Conservation (phyloP, 2,888 invertebrate species). For the Sinotaia quadrata region DNA sequence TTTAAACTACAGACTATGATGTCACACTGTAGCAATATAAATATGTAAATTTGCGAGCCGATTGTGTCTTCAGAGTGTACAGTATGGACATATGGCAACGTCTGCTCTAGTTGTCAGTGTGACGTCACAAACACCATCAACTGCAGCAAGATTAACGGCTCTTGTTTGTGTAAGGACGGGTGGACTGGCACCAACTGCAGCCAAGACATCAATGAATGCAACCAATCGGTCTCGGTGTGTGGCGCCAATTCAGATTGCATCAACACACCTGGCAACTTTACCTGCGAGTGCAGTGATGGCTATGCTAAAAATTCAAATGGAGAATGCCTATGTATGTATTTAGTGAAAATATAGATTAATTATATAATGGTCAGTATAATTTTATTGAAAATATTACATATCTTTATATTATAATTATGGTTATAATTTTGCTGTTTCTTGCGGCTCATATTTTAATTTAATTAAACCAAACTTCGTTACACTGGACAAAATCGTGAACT, state of each 20-base stretch:
- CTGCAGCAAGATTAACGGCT: slow-evolving; percentile 33
- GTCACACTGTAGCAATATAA: too few species aligned
- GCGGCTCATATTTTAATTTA: too few species aligned
- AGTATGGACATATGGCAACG: slow-evolving; percentile 26
- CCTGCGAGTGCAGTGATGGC: slow-evolving; percentile 26
- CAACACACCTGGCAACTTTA: slow-evolving; percentile 18
- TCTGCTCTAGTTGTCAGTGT: slow-evolving; percentile 32
- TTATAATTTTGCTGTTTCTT: too few species aligned
- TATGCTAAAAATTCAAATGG: not conserved
- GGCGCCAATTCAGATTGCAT: slow-evolving; percentile 9
- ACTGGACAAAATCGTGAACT: too few species aligned
- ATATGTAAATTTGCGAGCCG: too few species aligned
- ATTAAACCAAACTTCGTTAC: too few species aligned
- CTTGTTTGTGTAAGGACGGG: slow-evolving; percentile 33
- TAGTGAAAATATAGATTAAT: not conserved
- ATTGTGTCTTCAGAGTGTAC: too few species aligned
- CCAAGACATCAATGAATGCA: slow-evolving; percentile 28
- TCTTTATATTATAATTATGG: too few species aligned
- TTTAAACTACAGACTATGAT: too few species aligned
- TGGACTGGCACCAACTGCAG: slow-evolving; percentile 33
- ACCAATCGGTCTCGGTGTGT: not conserved
- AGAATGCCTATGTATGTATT: slow-evolving; percentile 10
- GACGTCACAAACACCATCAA: slow-evolving; percentile 19
- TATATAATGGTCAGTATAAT: too few species aligned
- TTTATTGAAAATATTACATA: too few species aligned